phyloP scores from a whole-genome alignment of 2,797 vertebrate genomes.

The Sebastolobus altivelis region DNA sequence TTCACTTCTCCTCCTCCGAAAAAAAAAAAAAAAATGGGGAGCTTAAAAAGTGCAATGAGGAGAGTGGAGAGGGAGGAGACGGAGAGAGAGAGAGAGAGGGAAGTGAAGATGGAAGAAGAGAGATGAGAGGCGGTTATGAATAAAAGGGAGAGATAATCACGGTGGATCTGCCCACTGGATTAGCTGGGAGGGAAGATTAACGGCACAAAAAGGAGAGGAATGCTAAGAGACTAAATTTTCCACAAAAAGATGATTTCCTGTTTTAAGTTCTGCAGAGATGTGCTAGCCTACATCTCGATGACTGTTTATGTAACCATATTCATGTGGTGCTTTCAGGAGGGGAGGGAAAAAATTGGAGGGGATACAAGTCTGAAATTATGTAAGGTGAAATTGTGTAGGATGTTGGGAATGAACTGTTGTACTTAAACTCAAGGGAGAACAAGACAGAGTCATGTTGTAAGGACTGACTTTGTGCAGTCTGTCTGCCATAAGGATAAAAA shows the following conservation, averaged over 20 bases:
- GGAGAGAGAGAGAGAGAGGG: slow-evolving; percentile 3
- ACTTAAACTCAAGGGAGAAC: slow-evolving; percentile 30
- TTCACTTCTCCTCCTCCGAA: slow-evolving; percentile 38
- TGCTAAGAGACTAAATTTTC: slow-evolving; percentile 60
- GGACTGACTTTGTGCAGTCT: slow-evolving; percentile 18
- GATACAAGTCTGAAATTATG: slow-evolving; percentile 56
- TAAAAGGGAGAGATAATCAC: slow-evolving; percentile 82
- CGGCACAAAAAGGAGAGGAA: slow-evolving; percentile 72
- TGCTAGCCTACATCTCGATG: slow-evolving; percentile 56
- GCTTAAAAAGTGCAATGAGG: slow-evolving; percentile 49
- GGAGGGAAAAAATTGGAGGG: slow-evolving; percentile 28
- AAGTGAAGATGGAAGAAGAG: slow-evolving; percentile 54
- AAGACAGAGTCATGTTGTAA: slow-evolving; percentile 24
- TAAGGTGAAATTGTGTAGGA: slow-evolving; percentile 61
- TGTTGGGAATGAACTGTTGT: slow-evolving; percentile 15
- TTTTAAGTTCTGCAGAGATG: slow-evolving; percentile 69
- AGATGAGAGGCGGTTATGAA: slow-evolving; percentile 81
- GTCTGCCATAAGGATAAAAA: neutral
- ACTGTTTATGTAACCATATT: slow-evolving; percentile 71
- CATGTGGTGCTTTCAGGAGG: slow-evolving; percentile 38
- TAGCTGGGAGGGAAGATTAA: slow-evolving; percentile 85
- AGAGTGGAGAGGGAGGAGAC: slow-evolving; percentile 31
- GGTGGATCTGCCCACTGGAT: slow-evolving; percentile 83
- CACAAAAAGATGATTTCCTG: slow-evolving; percentile 60
- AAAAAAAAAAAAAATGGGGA: slow-evolving; percentile 14